phyloP scores from a whole-genome alignment of 1,140 invertebrate species.

The Brachionus asplanchnoidis region DNA sequence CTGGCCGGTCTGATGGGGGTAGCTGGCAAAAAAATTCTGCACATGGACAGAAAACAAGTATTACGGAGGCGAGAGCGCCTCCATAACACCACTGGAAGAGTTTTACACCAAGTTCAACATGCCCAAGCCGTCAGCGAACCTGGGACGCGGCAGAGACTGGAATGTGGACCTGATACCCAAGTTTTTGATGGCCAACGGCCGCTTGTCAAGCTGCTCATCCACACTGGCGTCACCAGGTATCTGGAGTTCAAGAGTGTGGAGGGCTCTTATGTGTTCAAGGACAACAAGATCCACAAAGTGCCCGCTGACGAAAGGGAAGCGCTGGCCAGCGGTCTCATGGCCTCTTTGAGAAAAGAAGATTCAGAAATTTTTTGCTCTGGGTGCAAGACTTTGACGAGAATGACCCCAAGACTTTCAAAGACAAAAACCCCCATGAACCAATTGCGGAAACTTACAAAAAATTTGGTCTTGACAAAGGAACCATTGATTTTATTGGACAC shows the following conservation, averaged over 20 bases:
- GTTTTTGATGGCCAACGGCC: constrained; percentile 98
- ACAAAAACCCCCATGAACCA: constrained; percentile 76
- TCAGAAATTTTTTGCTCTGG: constrained; percentile 91
- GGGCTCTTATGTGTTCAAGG: constrained; percentile 98
- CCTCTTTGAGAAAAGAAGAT: constrained; percentile 95
- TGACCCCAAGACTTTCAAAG: constrained; percentile 88
- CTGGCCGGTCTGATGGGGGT: constrained; percentile 97
- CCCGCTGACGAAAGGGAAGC: constrained; percentile 98
- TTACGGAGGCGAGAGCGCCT: constrained; percentile 98
- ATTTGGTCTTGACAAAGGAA: constrained; percentile 91
- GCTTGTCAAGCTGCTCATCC: constrained; percentile 92
- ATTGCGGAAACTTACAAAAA: constrained; percentile 87
- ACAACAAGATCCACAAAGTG: constrained; percentile 94
- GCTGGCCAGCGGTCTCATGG: constrained; percentile 95
- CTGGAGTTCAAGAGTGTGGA: constrained; percentile 98
- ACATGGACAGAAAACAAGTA: constrained; percentile 99
- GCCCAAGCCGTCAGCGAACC: constrained; percentile 43
- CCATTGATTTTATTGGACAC: constrained; percentile 96
- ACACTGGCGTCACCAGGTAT: constrained; percentile 97
- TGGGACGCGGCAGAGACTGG: constrained; percentile 74
- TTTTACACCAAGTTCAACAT: constrained; percentile 68
- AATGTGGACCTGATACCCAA: constrained; percentile 99
- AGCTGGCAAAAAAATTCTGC: constrained; percentile 94
- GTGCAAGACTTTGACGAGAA: constrained; percentile 88
- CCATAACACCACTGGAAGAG: constrained; percentile 95